Base-by-base conservation (phyloP, 2,888 invertebrate species). In the Drosophila percnosoma region DNA sequence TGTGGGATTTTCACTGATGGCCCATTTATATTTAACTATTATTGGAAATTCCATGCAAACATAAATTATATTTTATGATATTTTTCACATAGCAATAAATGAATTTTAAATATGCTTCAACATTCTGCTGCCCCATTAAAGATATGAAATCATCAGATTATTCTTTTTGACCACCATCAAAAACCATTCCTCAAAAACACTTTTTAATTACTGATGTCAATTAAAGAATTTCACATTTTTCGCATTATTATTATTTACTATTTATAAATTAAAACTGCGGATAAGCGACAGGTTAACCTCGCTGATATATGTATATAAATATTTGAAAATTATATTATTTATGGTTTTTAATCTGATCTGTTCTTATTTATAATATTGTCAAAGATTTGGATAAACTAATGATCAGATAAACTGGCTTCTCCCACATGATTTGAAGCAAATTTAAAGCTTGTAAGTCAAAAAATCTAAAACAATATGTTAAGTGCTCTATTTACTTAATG, bases 171-270 rank as follows among this genome's bases (percentile, higher is more conserved):
- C 63, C 65, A 18, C 52, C 38, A 18, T 51, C 80, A 73, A 27
- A 24, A 27, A 27, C 27, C 27, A 27, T 27, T 0, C 27, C 69
- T 71, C 61, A 68, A 70, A 60, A 63, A 78, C 75, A 73, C 73
- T 81, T 68, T 75, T 78, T 69, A 83, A 88, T 88, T 84, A 85
- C 88, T 79, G 69, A 88, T 81, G 73, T 71, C 76, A 75, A 83
- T 79, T 83, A 79, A 82, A 79, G 75, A 80, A 80, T 66, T 71
- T 69, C 70, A 45, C 18, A 36, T 3, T 62, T 53, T 40, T 40
- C n/a, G 21, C 29, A 21, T 6, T 33, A 29, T 0, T 18, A 65
- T 33, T 27, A 31, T 8, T 31, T 8, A 8, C 2, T 31, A 10
- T 31, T 31, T 8, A 59, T 13, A 51, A 58, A 11, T n/a, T 21